Base-by-base conservation (phyloP, 2,888 invertebrate species). In the Acholoe squamosa region DNA sequence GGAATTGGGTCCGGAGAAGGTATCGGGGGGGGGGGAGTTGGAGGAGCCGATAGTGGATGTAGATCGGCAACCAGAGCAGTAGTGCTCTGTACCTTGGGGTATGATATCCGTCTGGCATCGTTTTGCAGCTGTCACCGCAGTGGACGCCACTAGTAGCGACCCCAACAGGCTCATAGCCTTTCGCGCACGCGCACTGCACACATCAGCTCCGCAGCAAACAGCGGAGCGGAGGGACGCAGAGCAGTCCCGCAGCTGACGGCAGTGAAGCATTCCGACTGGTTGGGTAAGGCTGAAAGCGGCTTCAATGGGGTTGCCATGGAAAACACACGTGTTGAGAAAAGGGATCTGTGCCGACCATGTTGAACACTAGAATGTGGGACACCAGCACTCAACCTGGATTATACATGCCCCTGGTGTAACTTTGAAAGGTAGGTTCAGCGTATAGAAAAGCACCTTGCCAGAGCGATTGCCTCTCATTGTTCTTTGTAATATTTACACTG, bases 291-390 rank as follows among this genome's bases (percentile, higher is more conserved):
- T 25, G 76, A 28, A 31, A 16, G 0, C 25, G 76, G 76, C 76
- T 3, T 14, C 16, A 5, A 5, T 14, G 28, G 76, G 31, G 76
- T 76, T 76, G 76, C 76, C 76, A 76, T 76, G 76, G 76, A 25
- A 76, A 76, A 76, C 76, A 76, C 76, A 76, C 76, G 76, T 76
- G 76, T 76, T 76, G 76, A 25, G 76, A 14, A n/a, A 61, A 61
- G 61, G 61, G 61, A 61, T 43, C 43, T 43, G 43, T 43, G 61
- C 61, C 19, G 61, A 61, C 61, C 22, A 61, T n/a, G n/a, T 61
- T 61, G 61, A 61, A n/a, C 14, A n/a, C 22, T 61, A 19, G 19
- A n/a, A 61, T n/a, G 61, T 61, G n/a, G 61, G 61, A 43, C 43
- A 43, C 5, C 10, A 43, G 5, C 43, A 7, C 43, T 43, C 43